A percentile compares a stretch with the other conserved stretches of the same genome.
These are phyloP conservation scores for Sarcophaga caerulescens DNA, from an alignment of 2,888 invertebrate species.

Conservation along the genomic window DNA sequence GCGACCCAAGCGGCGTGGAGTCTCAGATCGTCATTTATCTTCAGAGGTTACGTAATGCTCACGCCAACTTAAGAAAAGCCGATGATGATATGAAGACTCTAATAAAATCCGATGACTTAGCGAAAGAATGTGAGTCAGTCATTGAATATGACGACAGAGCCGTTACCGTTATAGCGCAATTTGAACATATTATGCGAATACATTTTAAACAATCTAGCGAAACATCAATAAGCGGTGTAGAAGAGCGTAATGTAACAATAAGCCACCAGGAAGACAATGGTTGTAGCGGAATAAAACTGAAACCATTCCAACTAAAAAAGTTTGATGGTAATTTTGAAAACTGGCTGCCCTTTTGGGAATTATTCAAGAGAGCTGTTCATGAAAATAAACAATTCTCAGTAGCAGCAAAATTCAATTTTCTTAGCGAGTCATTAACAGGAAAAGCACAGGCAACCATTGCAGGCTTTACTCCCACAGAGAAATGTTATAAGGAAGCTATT, in stretches of 20 bases:
- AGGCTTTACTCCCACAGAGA: slow-evolving; percentile 54
- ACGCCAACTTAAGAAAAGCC: slow-evolving; percentile 27
- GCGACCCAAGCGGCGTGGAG: slow-evolving; percentile 10
- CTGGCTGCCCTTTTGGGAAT: slow-evolving; percentile 63
- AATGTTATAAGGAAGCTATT: slow-evolving; percentile 60
- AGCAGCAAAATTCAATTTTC: background rate
- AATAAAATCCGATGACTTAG: background rate
- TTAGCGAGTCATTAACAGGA: slow-evolving; percentile 47
- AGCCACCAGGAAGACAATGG: too few relatives aligned
- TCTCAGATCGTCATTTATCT: background rate
- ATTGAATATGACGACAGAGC: slow-evolving; percentile 53
- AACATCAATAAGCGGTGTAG: background rate
- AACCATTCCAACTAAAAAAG: slow-evolving; percentile 52
- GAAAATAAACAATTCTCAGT: slow-evolving; percentile 20
- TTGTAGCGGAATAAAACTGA: background rate
- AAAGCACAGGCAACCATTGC: slow-evolving; percentile 50
- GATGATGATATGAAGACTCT: slow-evolving; percentile 20
- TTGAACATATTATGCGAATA: slow-evolving; percentile 19
- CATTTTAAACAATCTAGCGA: slow-evolving; percentile 27
- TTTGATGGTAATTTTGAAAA: slow-evolving; percentile 62
- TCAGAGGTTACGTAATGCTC: background rate
- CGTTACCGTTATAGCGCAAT: slow-evolving; percentile 35
- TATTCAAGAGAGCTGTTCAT: slow-evolving; percentile 57
- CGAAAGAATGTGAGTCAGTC: slow-evolving; percentile 32
- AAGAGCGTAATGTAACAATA: background rate